Conservation (phyloP, 2,113 vertebrate genomes). For the Etheostoma spectabile region DNA sequence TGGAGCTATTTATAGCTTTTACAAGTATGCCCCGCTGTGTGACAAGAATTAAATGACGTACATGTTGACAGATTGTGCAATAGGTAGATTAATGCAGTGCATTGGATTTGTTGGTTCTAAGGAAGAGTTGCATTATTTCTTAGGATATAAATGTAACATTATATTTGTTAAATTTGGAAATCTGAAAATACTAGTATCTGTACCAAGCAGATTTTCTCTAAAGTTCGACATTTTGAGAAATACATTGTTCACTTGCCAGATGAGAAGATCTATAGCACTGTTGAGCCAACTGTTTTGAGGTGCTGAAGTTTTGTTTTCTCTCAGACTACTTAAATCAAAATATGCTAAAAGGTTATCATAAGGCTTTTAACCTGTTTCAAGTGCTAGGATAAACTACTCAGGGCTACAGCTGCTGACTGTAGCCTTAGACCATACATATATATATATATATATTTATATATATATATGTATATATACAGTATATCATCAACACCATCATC, state of each 20-base stretch:
- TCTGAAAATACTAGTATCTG: not conserved
- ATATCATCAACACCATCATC: not conserved
- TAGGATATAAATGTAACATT: not conserved
- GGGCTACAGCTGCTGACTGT: not conserved
- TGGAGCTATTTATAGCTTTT: constrained; percentile 86
- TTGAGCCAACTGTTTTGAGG: no score
- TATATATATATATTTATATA: no score
- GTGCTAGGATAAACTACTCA: not conserved
- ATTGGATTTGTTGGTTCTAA: constrained; percentile 24
- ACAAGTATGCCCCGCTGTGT: constrained; percentile 69
- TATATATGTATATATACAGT: no score
- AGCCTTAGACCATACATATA: not conserved
- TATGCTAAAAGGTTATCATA: no score
- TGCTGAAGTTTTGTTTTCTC: no score
- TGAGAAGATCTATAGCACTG: not conserved
- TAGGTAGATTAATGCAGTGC: constrained; percentile 40
- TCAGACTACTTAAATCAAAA: no score
- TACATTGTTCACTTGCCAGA: not conserved
- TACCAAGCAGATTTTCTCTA: not conserved
- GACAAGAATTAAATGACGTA: constrained; percentile 74
- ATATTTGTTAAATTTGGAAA: not conserved
- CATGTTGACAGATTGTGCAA: constrained; percentile 51
- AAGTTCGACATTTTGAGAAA: not conserved
- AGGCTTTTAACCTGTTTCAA: not conserved
- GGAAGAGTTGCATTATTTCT: not conserved